These are phyloP conservation scores for Macropus fuliginosus DNA, from an alignment of 2,797 vertebrate genomes.

Conservation along the genomic window DNA sequence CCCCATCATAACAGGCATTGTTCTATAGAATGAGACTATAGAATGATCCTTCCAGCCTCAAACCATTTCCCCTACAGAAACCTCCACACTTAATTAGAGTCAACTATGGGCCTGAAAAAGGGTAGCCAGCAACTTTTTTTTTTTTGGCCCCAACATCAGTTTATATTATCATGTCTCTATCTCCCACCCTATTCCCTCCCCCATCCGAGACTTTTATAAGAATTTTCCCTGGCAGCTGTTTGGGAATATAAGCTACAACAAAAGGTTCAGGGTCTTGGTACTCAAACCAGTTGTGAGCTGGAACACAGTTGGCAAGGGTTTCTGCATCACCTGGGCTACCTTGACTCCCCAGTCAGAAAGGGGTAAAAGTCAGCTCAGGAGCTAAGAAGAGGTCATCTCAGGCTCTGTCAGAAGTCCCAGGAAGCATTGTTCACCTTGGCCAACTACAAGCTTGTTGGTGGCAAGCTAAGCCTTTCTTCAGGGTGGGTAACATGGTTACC, in stretches of 20 bases:
- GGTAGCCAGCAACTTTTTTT: conserved; percentile 17
- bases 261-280: conserved; percentile 77
- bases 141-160: conserved; percentile 32
- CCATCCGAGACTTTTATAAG: conserved; percentile 53
- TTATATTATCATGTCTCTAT: not conserved
- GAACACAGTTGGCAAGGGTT: conserved; percentile 72
- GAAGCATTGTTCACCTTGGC: conserved; percentile 76
- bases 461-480: conserved; percentile 96
- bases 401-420: conserved; percentile 72
- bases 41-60: not conserved
- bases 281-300: conserved; percentile 73
- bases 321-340: conserved; percentile 75
- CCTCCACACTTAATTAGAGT: not conserved
- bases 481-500: conserved; percentile 97
- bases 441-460: conserved; percentile 95
- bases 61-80: not conserved
- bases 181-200: conserved; percentile 19
- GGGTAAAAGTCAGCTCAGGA: conserved; percentile 75
- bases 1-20: conserved; percentile 24
- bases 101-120: conserved; percentile 3
- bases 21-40: conserved; percentile 8
- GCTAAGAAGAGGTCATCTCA: conserved; percentile 68
- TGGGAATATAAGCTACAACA: conserved; percentile 70
- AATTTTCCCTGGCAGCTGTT: conserved; percentile 63
- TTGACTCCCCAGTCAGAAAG: conserved; percentile 65